Evolutionary conservation across 2,888 invertebrate species (phyloP).

Genomic region (Lithosia quadra): DNA sequence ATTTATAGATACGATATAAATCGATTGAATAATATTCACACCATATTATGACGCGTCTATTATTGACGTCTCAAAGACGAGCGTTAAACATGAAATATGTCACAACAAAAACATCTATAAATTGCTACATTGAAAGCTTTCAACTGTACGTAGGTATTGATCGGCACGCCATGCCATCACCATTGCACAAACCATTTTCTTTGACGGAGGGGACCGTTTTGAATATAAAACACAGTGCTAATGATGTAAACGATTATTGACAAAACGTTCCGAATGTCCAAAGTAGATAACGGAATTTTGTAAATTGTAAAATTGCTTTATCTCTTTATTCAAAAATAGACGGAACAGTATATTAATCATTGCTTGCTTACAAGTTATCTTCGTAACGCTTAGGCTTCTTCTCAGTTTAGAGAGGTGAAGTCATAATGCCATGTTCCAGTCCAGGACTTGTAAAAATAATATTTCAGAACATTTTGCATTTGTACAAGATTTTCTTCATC

Average conservation of each 20-base stretch:
- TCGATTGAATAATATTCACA: too few relatives aligned
- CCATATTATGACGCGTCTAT: not conserved
- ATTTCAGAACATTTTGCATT: not conserved
- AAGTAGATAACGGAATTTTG: constrained; percentile 42
- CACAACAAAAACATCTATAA: constrained; percentile 3
- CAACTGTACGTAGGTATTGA: constrained; percentile 33
- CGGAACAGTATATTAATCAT: not conserved
- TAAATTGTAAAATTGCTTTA: constrained; percentile 20
- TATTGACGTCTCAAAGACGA: not conserved
- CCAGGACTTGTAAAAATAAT: not conserved
- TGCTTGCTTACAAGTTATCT: not conserved
- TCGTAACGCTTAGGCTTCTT: not conserved
- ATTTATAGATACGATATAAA: too few relatives aligned
- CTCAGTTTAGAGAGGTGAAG: not conserved
- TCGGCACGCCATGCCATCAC: constrained; percentile 42
- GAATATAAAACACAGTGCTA: constrained; percentile 68
- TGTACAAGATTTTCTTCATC: not conserved
- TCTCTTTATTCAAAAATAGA: not conserved
- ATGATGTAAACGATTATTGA: constrained; percentile 71
- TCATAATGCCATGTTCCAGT: not conserved
- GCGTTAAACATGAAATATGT: not conserved
- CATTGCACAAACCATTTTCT: constrained; percentile 57
- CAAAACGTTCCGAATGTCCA: constrained; percentile 51
- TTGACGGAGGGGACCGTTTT: constrained; percentile 52
- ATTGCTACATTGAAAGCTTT: constrained; percentile 27